Evolutionary conservation across 2,797 vertebrate species (phyloP).

Genomic region (Lutjanus argentimaculatus): DNA sequence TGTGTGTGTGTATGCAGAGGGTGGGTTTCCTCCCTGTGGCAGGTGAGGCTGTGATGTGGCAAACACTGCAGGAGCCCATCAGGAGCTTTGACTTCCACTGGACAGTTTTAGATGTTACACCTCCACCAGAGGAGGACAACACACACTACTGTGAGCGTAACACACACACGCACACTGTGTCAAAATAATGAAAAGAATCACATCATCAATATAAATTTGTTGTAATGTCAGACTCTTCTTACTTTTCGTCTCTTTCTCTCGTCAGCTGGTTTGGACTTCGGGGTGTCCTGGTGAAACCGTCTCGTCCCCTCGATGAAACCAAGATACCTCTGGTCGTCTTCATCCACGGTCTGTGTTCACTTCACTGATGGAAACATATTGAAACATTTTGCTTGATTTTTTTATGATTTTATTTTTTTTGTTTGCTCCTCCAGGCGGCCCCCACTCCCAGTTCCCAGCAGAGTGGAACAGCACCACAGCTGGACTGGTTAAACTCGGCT

Average conservation of each 20-base stretch:
- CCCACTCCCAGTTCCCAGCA: conserved; percentile 87
- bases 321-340: conserved; percentile 86
- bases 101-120: conserved; percentile 82
- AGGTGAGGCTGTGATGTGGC: conserved; percentile 80
- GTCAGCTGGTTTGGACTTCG: conserved; percentile 85
- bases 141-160: conserved; percentile 77
- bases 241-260: neutral
- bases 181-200: neutral
- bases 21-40: conserved; percentile 80
- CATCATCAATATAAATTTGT: neutral
- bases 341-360: conserved; percentile 85
- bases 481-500: conserved; percentile 85
- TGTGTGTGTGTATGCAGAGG: conserved; percentile 72
- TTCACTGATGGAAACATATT: neutral
- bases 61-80: conserved; percentile 75
- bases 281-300: conserved; percentile 85
- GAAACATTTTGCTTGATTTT: neutral
- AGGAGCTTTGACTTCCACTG: conserved; percentile 83
- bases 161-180: neutral
- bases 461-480: conserved; percentile 88
- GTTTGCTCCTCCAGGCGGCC: conserved; percentile 84
- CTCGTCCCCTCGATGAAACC: conserved; percentile 22
- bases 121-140: conserved; percentile 79
- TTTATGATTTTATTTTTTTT: neutral
- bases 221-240: neutral